phyloP scores from a whole-genome alignment of 2,888 invertebrate species.

The Meiosimyza platycephala region DNA sequence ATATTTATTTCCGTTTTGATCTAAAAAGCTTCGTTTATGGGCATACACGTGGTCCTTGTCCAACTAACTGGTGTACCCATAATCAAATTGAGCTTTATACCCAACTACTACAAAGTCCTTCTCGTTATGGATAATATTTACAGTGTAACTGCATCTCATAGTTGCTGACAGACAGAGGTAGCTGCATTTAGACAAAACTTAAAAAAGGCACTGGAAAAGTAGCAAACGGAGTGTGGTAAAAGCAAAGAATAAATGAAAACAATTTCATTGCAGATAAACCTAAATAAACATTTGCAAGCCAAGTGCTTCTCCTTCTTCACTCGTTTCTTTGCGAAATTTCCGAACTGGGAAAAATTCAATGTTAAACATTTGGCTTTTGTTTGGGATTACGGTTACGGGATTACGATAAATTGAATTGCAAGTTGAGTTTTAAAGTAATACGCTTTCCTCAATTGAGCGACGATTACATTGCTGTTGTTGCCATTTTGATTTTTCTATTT shows the following conservation, averaged over 20 bases:
- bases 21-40: no score
- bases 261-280: slow-evolving; percentile 9
- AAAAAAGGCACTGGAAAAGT: neutral
- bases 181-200: neutral
- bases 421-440: slow-evolving; percentile 2
- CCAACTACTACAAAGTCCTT: no score
- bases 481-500: neutral
- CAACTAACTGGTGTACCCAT: no score
- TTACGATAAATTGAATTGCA: slow-evolving; percentile 5
- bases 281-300: slow-evolving; percentile 4
- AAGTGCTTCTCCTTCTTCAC: neutral
- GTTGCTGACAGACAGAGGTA: no score
- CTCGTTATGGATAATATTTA: no score
- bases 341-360: neutral
- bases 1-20: no score
- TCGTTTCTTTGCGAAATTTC: neutral
- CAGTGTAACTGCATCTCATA: no score
- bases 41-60: no score
- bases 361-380: slow-evolving; percentile 6
- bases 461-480: neutral
- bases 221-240: neutral
- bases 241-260: neutral
- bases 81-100: no score
- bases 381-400: neutral
- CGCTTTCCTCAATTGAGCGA: neutral